phyloP scores from a whole-genome alignment of 2,797 vertebrate species.

The Spheniscus humboldti region DNA sequence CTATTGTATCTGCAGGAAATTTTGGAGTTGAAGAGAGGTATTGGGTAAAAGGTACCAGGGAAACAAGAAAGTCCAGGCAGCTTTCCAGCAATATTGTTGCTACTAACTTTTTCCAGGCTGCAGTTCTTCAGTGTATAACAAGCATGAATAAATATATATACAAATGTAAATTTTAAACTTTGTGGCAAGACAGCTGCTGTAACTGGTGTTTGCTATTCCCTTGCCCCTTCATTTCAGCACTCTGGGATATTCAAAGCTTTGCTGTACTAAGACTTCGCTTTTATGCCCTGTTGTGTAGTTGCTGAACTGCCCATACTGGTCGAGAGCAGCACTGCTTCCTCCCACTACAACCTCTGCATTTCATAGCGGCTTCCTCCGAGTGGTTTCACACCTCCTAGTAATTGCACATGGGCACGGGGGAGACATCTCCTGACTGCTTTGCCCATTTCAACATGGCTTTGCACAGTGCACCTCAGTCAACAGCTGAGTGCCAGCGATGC shows the following conservation, averaged over 20 bases:
- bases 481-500: neutral
- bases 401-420: neutral
- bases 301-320: neutral
- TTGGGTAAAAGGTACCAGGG: neutral
- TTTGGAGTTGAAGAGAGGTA: neutral
- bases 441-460: neutral
- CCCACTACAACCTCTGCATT: neutral
- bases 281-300: neutral
- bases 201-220: neutral
- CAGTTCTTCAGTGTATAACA: neutral
- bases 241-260: neutral
- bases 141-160: neutral
- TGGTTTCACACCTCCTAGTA: neutral
- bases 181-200: neutral
- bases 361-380: accelerated
- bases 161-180: neutral
- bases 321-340: neutral
- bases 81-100: neutral
- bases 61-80: neutral
- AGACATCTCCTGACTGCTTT: neutral
- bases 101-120: neutral
- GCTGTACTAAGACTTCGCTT: neutral
- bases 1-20: neutral
- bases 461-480: neutral
- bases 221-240: neutral